phyloP scores from a whole-genome alignment of 2,797 vertebrate species.

The Lepilemur septentrionalis region DNA sequence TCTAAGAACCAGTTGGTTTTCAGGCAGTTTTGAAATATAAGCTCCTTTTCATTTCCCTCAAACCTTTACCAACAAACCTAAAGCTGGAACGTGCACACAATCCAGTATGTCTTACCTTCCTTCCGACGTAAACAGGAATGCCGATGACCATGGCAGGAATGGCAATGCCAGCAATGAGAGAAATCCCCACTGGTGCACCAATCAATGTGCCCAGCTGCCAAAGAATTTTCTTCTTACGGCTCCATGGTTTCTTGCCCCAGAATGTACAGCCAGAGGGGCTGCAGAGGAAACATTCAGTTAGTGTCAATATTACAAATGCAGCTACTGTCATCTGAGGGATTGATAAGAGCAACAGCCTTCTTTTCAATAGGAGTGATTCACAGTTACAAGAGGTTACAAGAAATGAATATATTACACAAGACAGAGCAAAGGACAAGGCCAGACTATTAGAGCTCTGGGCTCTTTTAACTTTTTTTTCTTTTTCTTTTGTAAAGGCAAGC shows the following conservation, averaged over 20 bases:
- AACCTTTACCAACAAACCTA: constrained; percentile 34
- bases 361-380: constrained; percentile 41
- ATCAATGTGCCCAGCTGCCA: constrained; percentile 99
- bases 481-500: constrained; percentile 13
- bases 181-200: constrained; percentile 97
- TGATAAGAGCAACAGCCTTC: constrained; percentile 38
- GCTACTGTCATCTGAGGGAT: neutral
- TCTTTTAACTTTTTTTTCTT: neutral
- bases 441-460: neutral
- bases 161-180: constrained; percentile 97
- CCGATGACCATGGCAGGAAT: constrained; percentile 99
- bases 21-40: neutral
- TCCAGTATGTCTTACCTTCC: constrained; percentile 89
- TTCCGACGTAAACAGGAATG: constrained; percentile 96
- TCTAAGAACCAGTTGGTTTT: constrained; percentile 63
- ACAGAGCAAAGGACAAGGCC: constrained; percentile 28
- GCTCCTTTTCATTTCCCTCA: neutral
- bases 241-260: constrained; percentile 99
- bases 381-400: neutral
- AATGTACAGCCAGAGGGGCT: constrained; percentile 99
- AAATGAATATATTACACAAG: constrained; percentile 39
- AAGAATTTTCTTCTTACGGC: constrained; percentile 98
- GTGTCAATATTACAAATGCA: constrained; percentile 16
- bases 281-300: constrained; percentile 60
- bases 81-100: neutral